Evolutionary conservation across 1,140 invertebrate species (phyloP), one percentile per base, ranked within the genome.

Genomic region (Trinorchestia longiramus): DNA sequence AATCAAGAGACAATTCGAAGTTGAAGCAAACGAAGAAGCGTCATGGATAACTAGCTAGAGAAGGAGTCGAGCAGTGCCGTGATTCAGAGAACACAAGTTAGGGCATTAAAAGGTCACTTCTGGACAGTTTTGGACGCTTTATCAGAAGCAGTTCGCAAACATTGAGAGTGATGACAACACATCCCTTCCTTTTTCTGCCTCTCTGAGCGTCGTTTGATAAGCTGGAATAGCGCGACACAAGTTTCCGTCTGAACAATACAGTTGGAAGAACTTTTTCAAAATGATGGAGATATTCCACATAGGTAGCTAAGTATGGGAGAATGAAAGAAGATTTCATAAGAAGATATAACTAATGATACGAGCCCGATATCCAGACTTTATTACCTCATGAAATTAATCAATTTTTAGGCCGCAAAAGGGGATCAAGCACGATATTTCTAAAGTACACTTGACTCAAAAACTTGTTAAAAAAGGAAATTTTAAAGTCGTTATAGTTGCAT

Each of bases 61-160:
- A 43, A 45, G 92, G 44, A 17, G 92, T 3, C 11, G 17, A 45
- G 40, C n/a, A 90, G 11, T 11, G 92, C 17, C 44, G 43, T 94
- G 92, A 94, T 94, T 94, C 92, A 94, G 8, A 15, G 41, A 40
- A 40, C 40, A 44, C 43, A 94, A 94, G 92, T 94, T 94, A 47
- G 92, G 43, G 92, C 92, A 94, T 94, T 94, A 94, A 94, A 94
- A 45, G 92, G 43, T 47, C 92, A 94, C 92, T 94, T 94, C 43
- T 92, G 90, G 90, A 92, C 90, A 92, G 17, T 92, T 92, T 94
- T 43, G 44, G 43, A 40, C 43, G 92, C 40, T 94, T 94, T 94
- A 94, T 94, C 92, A 45, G 43, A 43, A 40, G 44, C 41, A 42
- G 92, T 43, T 43, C 3, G 92, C 92, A 42, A 77, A 77, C 62